A percentile compares a stretch with the other conserved stretches of the same genome.
Evolutionary conservation across 1,140 invertebrate species (phyloP).

Genomic region (Periplaneta americana): DNA sequence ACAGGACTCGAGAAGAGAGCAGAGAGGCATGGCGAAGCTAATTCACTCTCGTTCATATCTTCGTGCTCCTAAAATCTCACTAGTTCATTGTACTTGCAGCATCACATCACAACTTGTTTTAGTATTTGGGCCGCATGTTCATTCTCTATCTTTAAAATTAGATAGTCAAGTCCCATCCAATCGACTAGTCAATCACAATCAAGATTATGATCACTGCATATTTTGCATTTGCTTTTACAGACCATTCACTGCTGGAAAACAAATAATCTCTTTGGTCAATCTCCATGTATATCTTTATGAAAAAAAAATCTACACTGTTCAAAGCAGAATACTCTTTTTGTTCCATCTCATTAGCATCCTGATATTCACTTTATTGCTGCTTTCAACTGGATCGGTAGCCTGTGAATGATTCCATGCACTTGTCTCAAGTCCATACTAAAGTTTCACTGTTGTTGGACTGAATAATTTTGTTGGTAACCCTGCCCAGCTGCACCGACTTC

Average conservation of each 20-base stretch:
- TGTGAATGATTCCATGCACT: not conserved
- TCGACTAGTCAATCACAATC: not conserved
- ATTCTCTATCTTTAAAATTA: not conserved
- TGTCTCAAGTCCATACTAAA: not conserved
- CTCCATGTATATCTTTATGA: no score
- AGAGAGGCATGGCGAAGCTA: not conserved
- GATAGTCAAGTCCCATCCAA: not conserved
- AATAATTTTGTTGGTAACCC: slow-evolving; percentile 34
- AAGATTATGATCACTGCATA: not conserved
- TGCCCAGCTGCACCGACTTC: slow-evolving; percentile 33
- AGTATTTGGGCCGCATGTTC: not conserved
- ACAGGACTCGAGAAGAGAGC: not conserved
- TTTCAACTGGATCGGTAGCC: not conserved
- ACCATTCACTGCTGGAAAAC: not conserved
- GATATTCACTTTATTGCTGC: not conserved
- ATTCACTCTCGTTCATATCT: not conserved
- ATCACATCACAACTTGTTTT: not conserved
- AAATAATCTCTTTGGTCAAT: not conserved
- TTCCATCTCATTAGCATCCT: not conserved
- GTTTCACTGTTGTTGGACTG: not conserved
- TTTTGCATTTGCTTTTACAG: not conserved
- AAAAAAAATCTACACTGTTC: no score
- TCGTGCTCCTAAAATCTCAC: not conserved
- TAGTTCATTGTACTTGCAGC: not conserved
- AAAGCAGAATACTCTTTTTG: not conserved